Conservation (phyloP, 2,888 invertebrate species). For the Quadroppia sp. region DNA sequence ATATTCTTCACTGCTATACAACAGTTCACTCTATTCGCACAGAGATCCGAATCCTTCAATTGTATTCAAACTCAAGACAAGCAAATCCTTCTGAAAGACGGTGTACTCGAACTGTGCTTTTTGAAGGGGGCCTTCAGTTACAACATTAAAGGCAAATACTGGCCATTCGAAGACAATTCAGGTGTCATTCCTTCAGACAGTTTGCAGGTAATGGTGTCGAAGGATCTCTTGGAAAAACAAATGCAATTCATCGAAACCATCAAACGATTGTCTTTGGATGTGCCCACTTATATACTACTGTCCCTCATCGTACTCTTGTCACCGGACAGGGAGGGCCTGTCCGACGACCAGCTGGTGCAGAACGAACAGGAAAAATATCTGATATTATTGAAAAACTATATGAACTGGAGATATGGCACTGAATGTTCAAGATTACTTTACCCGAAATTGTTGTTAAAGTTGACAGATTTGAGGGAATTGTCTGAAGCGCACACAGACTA, state of each 20-base stretch:
- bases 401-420: conserved; percentile 52
- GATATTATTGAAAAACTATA: conserved; percentile 50
- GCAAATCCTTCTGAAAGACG: conserved; percentile 51
- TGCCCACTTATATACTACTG: conserved; percentile 54
- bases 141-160: conserved; percentile 51
- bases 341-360: conserved; percentile 50
- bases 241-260: conserved; percentile 53
- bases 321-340: conserved; percentile 53
- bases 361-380: conserved; percentile 52
- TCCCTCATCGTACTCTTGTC: conserved; percentile 55
- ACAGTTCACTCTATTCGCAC: conserved; percentile 51
- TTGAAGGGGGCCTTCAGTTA: conserved; percentile 54
- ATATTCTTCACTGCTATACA: conserved; percentile 52
- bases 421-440: conserved; percentile 51
- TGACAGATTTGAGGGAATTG: conserved; percentile 54
- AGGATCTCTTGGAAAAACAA: conserved; percentile 53
- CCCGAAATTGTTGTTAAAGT: conserved; percentile 54
- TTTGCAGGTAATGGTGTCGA: conserved; percentile 50
- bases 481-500: conserved; percentile 51
- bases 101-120: conserved; percentile 55
- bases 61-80: conserved; percentile 49
- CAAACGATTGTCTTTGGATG: conserved; percentile 53
- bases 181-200: conserved; percentile 47
- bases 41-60: conserved; percentile 50
- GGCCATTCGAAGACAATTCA: conserved; percentile 45